These are phyloP conservation scores for Amorpha juglandis DNA, from an alignment of 2,888 invertebrate species.

Conservation along the genomic window DNA sequence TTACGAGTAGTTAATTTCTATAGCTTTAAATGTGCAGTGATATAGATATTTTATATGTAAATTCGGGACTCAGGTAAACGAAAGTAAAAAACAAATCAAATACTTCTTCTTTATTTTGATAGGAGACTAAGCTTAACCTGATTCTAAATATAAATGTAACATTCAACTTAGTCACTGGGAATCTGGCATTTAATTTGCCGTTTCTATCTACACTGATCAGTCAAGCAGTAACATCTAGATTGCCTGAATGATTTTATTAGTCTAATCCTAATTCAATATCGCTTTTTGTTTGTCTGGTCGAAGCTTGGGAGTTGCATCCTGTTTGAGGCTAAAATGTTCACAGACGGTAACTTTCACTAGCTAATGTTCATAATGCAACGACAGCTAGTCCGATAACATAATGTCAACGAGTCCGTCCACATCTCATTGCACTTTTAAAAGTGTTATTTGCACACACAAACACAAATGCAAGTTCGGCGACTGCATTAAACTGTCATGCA, in stretches of 20 bases:
- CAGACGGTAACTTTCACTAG: constrained; percentile 70
- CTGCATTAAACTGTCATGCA: constrained; percentile 68
- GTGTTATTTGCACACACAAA: constrained; percentile 58
- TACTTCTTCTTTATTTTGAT: not conserved
- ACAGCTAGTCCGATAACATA: constrained; percentile 66
- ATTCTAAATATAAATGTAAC: constrained; percentile 47
- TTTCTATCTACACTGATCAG: constrained; percentile 74
- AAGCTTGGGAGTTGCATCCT: constrained; percentile 56
- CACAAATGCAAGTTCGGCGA: constrained; percentile 50
- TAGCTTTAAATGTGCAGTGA: not conserved
- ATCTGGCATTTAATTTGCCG: constrained; percentile 79
- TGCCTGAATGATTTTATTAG: constrained; percentile 76
- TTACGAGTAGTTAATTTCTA: no score
- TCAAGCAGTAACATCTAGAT: constrained; percentile 80
- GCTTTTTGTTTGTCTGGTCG: constrained; percentile 68
- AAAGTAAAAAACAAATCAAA: no score
- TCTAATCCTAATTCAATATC: constrained; percentile 79
- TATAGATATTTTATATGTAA: no score
- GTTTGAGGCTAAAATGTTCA: constrained; percentile 57
- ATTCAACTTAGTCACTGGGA: constrained; percentile 73
- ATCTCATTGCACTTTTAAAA: constrained; percentile 60
- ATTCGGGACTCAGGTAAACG: no score
- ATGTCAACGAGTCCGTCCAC: constrained; percentile 75
- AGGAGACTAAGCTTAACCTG: not conserved
- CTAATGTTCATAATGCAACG: constrained; percentile 62